phyloP scores from a whole-genome alignment of 2,888 invertebrate genomes.

The Perithous albicinctus region DNA sequence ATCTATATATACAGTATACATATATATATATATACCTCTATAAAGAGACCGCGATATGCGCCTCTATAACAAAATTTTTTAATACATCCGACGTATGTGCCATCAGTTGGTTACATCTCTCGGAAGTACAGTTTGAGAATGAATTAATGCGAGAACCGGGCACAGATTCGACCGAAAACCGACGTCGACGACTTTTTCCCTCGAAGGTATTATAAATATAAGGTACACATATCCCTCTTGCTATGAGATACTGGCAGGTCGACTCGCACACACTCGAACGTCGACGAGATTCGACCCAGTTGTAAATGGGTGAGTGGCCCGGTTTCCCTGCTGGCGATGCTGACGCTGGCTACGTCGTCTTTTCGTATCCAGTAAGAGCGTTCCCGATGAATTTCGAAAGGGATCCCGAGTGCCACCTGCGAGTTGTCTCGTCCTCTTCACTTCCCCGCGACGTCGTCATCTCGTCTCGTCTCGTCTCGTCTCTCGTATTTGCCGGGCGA shows the following conservation, averaged over 20 bases:
- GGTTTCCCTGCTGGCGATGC: conserved; percentile 71
- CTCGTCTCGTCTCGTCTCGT: conserved; percentile 21
- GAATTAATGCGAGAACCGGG: conserved; percentile 19
- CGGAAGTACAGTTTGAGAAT: conserved; percentile 31
- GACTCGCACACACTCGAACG: conserved; percentile 40
- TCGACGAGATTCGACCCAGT: conserved; percentile 79
- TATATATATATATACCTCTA: background rate
- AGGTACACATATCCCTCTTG: conserved; percentile 32
- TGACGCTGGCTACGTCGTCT: conserved; percentile 12
- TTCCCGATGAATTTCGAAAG: conserved; percentile 78
- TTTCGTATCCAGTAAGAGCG: conserved; percentile 68
- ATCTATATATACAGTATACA: too few species aligned
- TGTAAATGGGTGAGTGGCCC: conserved; percentile 83
- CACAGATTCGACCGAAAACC: conserved; percentile 6
- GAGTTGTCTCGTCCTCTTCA: conserved; percentile 66
- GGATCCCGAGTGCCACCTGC: conserved; percentile 69
- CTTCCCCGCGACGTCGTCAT: conserved; percentile 43
- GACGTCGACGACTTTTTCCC: conserved; percentile 15
- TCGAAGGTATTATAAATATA: conserved; percentile 4
- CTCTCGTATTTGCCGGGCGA: conserved; percentile 1
- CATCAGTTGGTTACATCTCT: background rate
- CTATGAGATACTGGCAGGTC: conserved; percentile 38
- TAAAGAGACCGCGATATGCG: background rate
- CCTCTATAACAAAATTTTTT: background rate
- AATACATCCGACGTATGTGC: conserved; percentile 8